A percentile compares a stretch with the other conserved stretches of the same genome.
Evolutionary conservation across 2,797 vertebrate genomes (phyloP).

Genomic region (Argentina silus): DNA sequence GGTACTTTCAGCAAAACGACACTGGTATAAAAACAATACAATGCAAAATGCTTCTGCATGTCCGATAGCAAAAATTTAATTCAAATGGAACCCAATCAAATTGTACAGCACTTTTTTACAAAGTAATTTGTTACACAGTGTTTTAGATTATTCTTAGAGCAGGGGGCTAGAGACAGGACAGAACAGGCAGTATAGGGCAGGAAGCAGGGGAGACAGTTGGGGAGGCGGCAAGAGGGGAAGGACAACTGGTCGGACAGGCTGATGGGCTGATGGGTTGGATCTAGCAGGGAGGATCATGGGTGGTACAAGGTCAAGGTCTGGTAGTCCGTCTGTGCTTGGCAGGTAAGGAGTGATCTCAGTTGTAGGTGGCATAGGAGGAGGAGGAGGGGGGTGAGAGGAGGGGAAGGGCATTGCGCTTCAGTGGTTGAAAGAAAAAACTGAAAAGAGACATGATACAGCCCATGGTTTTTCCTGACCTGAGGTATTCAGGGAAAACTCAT

Average conservation of each 20-base stretch:
- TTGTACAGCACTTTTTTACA: too few relatives aligned
- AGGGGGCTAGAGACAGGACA: not conserved
- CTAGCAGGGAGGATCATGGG: not conserved
- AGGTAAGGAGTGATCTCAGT: not conserved
- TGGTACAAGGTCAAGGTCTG: not conserved
- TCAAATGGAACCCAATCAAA: too few relatives aligned
- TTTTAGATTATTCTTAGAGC: not conserved
- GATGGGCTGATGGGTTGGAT: not conserved
- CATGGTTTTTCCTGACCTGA: too few relatives aligned
- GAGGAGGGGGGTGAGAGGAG: not conserved
- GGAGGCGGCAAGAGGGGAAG: not conserved
- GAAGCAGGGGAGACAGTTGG: too few relatives aligned
- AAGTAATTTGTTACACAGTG: too few relatives aligned
- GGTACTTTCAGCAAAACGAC: too few relatives aligned
- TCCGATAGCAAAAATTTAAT: too few relatives aligned
- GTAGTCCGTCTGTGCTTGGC: not conserved
- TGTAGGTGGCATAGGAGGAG: not conserved
- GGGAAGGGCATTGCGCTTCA: not conserved
- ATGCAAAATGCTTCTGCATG: too few relatives aligned
- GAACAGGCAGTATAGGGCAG: not conserved
- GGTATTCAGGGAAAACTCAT: too few relatives aligned
- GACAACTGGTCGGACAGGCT: not conserved
- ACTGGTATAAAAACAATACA: too few relatives aligned
- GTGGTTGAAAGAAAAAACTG: not conserved
- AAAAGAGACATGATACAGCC: not conserved